phyloP scores from a whole-genome alignment of 2,797 vertebrate species.

The Schizothorax lantsangensis region DNA sequence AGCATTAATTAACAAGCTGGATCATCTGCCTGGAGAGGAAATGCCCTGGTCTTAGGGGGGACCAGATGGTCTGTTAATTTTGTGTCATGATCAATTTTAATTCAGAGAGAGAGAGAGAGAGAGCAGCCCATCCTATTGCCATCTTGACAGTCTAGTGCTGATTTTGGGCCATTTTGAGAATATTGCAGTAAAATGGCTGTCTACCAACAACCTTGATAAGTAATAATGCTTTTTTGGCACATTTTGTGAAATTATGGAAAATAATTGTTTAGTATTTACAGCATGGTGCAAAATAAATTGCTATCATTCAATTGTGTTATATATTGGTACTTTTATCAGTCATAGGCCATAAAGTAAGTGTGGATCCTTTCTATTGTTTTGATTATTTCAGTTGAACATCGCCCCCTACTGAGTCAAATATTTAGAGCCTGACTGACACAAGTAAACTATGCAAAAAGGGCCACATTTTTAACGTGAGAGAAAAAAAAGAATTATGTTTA shows the following conservation, averaged over 20 bases:
- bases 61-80: slow-evolving; percentile 14
- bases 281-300: not conserved
- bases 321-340: not conserved
- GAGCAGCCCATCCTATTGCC: not conserved
- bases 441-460: not conserved
- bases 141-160: not conserved
- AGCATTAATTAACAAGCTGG: slow-evolving; percentile 22
- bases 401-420: slow-evolving; percentile 20
- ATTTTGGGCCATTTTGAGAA: slow-evolving; percentile 11
- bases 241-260: not conserved
- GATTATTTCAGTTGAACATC: not conserved
- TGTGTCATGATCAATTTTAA: not conserved
- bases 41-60: slow-evolving; percentile 9
- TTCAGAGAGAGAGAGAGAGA: slow-evolving; percentile 6
- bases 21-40: slow-evolving; percentile 19
- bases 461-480: not conserved
- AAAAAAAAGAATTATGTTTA: not conserved
- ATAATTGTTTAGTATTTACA: not conserved
- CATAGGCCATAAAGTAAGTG: not conserved
- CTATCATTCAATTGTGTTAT: not conserved
- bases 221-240: not conserved
- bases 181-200: not conserved
- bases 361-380: not conserved
- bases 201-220: not conserved
- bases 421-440: not conserved